Base-by-base conservation (phyloP, 92 coral and sea anemone species). In the Pocillopora meandrina region DNA sequence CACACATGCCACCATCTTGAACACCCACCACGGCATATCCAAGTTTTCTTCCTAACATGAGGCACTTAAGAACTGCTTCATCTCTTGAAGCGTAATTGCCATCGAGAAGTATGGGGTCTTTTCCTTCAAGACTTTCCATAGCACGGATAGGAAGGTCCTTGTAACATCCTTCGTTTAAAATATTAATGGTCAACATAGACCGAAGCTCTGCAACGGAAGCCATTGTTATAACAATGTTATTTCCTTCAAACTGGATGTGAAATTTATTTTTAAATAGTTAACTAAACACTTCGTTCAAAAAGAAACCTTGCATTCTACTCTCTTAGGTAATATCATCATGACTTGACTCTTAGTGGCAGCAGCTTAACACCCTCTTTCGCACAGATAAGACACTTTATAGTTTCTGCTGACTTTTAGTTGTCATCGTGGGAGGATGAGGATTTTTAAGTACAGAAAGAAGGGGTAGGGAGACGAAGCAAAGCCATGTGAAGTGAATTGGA, bases 1-100 rank as follows among this genome's bases (percentile, higher is more conserved):
- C 87, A 17, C 81, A 83, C 55, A 19, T 71, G 23, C 87, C 87
- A 23, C 87, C 82, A 83, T 60, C 52, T 83, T 83, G 87, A 73
- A 83, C 7, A 11, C 79, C 87, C 2, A 83, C 74, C 62, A 83
- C 67, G 16, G 49, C 13, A 68, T 71, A 83, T 8, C 87, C 87
- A 71, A 81, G 81, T 1, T 56, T 69, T 55, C 36, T 34, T 17
- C 71, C 87, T 13, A 69, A 81, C 9, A 57, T 12, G 10, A 63
- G 23, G 52, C 87, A 83, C 19, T 83, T 83, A 5, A 31, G 57
- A 71, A 74, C 31, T 19, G 87, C 87, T 12, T 72, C 59, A 12
- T 55, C 33, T 67, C 72, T 67, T 67, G 72, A 23, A 14, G 20
- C 33, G 9, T 67, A 67, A 42, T 67, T 17, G 72, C 76, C 60